Percentiles rank a stretch among this genome's conserved stretches.
phyloP scores from a whole-genome alignment of 1,140 invertebrate genomes.

The Nebria ingens region DNA sequence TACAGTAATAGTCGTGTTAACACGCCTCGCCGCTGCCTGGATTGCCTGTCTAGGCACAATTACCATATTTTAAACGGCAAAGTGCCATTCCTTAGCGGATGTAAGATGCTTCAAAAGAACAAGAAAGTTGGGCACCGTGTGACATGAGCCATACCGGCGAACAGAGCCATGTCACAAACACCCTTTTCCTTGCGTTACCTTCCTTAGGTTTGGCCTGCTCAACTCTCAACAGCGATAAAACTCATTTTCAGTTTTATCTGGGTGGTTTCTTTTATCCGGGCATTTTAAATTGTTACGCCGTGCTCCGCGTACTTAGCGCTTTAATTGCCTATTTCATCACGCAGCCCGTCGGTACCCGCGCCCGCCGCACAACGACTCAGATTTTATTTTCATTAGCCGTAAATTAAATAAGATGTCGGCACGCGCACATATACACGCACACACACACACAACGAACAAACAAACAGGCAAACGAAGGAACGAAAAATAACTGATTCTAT shows the following conservation, averaged over 20 bases:
- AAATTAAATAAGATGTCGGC: background rate
- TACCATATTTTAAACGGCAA: constrained; percentile 15
- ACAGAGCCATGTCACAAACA: too few relatives aligned
- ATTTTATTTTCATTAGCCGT: background rate
- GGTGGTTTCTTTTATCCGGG: constrained; percentile 11
- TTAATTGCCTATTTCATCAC: constrained; percentile 18
- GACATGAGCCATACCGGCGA: too few relatives aligned
- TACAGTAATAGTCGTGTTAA: constrained; percentile 13
- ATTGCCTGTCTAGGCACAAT: constrained; percentile 12
- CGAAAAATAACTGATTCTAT: background rate
- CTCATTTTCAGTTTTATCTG: background rate
- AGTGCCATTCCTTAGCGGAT: background rate
- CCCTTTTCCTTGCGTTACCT: background rate
- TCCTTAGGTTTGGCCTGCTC: too few relatives aligned
- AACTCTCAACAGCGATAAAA: too few relatives aligned
- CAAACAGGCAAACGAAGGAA: background rate
- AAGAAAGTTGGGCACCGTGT: background rate
- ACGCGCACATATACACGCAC: too few relatives aligned
- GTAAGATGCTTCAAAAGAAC: background rate
- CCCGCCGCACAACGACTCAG: too few relatives aligned
- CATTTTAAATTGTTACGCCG: constrained; percentile 15
- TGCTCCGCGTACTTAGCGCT: constrained; percentile 15
- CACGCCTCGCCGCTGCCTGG: background rate
- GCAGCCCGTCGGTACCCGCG: too few relatives aligned
- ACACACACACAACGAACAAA: too few relatives aligned